Base-by-base conservation (phyloP, 2,888 invertebrate genomes). In the Drosophila rellima region DNA sequence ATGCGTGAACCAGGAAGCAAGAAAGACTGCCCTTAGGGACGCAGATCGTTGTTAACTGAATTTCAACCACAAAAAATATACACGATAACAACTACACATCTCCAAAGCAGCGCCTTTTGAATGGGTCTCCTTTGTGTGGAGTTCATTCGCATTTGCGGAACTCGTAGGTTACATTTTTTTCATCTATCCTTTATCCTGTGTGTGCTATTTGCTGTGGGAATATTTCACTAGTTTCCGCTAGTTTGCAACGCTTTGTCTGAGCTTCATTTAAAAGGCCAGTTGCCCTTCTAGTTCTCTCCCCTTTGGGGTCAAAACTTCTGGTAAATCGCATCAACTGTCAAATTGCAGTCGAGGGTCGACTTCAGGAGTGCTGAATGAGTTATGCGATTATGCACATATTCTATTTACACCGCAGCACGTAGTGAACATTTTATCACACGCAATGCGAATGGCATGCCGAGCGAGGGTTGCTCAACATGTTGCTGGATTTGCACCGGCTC, bases 381-480 rank as follows among this genome's bases (percentile, higher is more conserved):
- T 76, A 82, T 79, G 67, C 69, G 72, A 88, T 82, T 82, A 77
- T 74, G 70, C 74, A 68, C 45, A 68, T 59, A 70, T 70, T 78
- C 62, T 70, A 83, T 74, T 72, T 72, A 65, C 74, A 68, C 7
- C 39, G 59, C 59, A 45, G 69, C 70, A 71, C 63, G 61, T 57
- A 40, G 57, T 65, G 39, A 40, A 64, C 56, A 55, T 60, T 67
- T 15, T 33, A 64, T 40, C 20, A 42, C 44, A 35, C 6, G 7
- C 62, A 45, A 5, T n/a, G 17, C 17, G 17, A 33, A 7, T 39
- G 17, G 33, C 13, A 33, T 8, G 13, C 18, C 42, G 18, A 51
- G 55, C 55, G 72, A 57, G 48, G 50, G 57, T 10, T 29, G 37
- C 29, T 37, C 33, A 2, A 15, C 4, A 7, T 3, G 23, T 52